Conservation (phyloP, 2,888 invertebrate species). For the Erpobdella octoculata region DNA sequence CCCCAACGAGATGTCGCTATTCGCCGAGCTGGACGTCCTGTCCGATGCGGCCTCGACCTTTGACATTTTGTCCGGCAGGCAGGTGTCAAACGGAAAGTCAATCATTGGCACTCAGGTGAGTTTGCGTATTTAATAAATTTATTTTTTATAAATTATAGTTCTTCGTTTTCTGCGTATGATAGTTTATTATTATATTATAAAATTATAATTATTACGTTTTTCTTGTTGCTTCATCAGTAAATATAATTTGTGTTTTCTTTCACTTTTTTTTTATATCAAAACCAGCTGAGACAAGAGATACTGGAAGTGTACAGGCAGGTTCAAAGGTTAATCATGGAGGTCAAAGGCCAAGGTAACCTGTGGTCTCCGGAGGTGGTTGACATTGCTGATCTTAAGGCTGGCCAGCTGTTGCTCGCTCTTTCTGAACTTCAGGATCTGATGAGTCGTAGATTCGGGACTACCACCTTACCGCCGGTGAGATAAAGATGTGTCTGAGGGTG, state of each 20-base stretch:
- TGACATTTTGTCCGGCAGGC: not conserved
- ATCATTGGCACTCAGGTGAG: not conserved
- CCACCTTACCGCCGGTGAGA: conserved; percentile 22
- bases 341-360: conserved; percentile 34
- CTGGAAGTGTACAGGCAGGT: conserved; percentile 53
- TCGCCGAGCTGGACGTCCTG: conserved; percentile 30
- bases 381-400: conserved; percentile 28
- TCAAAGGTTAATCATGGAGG: conserved; percentile 49
- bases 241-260: not conserved
- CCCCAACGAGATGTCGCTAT: conserved; percentile 20
- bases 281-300: conserved; percentile 54
- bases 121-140: not conserved
- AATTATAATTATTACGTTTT: not conserved
- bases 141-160: not conserved
- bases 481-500: not conserved
- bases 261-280: conserved; percentile 27
- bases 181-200: not conserved
- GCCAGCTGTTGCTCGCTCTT: conserved; percentile 39
- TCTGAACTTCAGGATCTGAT: conserved; percentile 45
- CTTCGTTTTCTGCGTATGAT: not conserved
- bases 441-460: conserved; percentile 37
- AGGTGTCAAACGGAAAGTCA: not conserved
- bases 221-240: not conserved
- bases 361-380: conserved; percentile 31
- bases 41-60: conserved; percentile 11